Conservation (phyloP, 2,113 vertebrate species). For the Microcebus ravelobensis region DNA sequence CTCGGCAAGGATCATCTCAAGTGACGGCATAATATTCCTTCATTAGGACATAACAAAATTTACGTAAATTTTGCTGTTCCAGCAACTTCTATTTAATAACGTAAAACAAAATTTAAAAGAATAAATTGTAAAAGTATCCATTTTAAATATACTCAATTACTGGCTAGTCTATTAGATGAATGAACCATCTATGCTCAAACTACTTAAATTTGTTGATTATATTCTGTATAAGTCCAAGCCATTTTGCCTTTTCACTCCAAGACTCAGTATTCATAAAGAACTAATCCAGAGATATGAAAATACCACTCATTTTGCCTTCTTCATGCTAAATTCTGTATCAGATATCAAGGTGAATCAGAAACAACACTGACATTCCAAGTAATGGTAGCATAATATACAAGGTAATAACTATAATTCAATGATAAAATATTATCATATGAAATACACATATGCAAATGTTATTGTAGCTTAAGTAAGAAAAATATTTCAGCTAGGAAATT, state of each 20-base stretch:
- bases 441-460: not conserved
- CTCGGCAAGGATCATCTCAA: not conserved
- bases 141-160: not conserved
- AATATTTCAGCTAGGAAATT: not conserved
- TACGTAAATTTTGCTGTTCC: not conserved
- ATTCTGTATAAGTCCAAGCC: not conserved
- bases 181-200: not conserved
- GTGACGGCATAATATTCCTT: not conserved
- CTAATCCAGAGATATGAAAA: not conserved
- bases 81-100: not conserved
- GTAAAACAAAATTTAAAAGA: not conserved
- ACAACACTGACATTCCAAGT: not conserved
- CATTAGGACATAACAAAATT: not conserved
- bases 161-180: not conserved
- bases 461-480: not conserved
- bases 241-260: not conserved
- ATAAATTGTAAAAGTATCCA: not conserved
- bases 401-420: not conserved
- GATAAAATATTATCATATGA: not conserved
- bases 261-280: not conserved
- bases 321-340: not conserved
- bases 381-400: not conserved
- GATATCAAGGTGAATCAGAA: not conserved
- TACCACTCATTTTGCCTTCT: not conserved
- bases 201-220: not conserved